Base-by-base conservation (phyloP, 2,113 vertebrate genomes). In the Galbula dea region DNA sequence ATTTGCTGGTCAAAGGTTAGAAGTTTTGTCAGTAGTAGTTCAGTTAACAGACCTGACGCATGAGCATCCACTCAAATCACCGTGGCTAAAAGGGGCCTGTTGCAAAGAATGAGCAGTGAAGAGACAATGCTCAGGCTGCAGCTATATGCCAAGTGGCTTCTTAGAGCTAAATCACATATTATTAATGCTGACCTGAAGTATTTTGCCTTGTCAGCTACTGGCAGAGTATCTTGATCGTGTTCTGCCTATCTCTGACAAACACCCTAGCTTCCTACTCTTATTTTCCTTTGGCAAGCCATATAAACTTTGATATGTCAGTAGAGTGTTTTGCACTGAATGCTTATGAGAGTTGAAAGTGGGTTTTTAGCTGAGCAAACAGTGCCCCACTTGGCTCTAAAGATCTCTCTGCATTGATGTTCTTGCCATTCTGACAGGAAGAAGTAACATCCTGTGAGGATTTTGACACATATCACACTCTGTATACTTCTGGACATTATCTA, bases 231-330 rank as follows among this genome's bases (percentile, higher is more conserved):
- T 83, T 58, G 78, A 90, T 90, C 74, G 89, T 4, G 0, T 63
- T 74, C 71, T 94, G 77, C 75, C 89, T 81, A 73, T 92, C 94
- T 91, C 87, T 89, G 82, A 88, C 72, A 95, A 92, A 80, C 46
- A 83, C 37, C 10, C 82, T 46, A 21, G 8, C 67, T 88, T 91
- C 29, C 72, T 63, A 59, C 27, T 36, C 88, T 71, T 88, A 55
- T 91, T 94, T 89, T 93, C 72, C 82, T 80, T 89, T 80, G 24
- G 43, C 39, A 67, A 51, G 34, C 12, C 63, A 7, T 71, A 77
- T 34, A 41, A 89, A 72, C 52, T 91, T 86, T 89, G 63, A 86
- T 83, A 91, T 51, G 78, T 89, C 93, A 89, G 57, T 93, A 63
- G 67, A 71, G 81, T 85, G 78, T 89, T 96, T 95, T 89, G 72